phyloP scores from a whole-genome alignment of 1,140 invertebrate species.

The Brachionus rubens region DNA sequence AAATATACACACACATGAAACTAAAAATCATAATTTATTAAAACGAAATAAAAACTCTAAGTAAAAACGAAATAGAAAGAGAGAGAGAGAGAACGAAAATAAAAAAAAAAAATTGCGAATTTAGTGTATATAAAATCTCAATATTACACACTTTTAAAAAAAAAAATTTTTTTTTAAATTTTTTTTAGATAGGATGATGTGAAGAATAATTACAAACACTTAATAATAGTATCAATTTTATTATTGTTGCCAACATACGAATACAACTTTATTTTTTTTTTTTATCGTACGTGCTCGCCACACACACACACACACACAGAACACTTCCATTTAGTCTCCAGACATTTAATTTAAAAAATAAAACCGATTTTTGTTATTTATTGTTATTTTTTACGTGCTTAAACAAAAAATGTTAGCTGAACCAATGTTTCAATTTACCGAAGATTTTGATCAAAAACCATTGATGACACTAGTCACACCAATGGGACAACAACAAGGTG shows the following conservation, averaged over 20 bases:
- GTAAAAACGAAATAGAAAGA: background rate
- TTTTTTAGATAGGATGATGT: constrained; percentile 37
- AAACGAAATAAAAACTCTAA: background rate
- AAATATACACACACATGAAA: no score
- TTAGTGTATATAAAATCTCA: background rate
- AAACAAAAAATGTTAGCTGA: constrained; percentile 38
- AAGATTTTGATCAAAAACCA: constrained; percentile 22
- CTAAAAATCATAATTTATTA: constrained; percentile 31
- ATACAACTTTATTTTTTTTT: background rate
- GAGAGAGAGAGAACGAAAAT: background rate
- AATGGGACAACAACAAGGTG: no score
- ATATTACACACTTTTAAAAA: background rate
- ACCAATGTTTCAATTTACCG: constrained; percentile 45
- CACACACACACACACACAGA: background rate
- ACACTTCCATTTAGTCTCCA: constrained; percentile 37
- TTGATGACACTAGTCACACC: background rate
- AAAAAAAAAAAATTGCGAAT: background rate
- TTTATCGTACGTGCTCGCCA: background rate
- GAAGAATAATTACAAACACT: background rate
- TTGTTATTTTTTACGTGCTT: background rate
- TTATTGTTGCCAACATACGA: constrained; percentile 31
- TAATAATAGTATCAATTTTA: constrained; percentile 15
- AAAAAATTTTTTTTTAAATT: background rate
- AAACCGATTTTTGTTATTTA: constrained; percentile 38
- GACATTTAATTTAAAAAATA: constrained; percentile 1